A percentile compares a stretch with the other conserved stretches of the same genome.
Conservation (phyloP, 2,888 invertebrate genomes). For the Phengaris arion region DNA sequence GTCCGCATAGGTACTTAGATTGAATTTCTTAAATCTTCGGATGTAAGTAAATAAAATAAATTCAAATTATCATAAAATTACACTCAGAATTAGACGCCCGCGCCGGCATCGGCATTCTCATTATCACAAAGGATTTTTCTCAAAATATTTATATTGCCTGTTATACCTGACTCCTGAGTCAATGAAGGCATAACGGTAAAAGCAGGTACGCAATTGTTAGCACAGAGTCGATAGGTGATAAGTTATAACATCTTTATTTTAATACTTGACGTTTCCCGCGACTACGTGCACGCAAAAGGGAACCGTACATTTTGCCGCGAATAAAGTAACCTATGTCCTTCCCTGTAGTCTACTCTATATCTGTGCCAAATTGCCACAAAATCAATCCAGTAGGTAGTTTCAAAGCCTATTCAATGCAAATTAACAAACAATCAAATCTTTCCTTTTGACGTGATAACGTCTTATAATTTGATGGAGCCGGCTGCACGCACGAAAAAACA, state of each 20-base stretch:
- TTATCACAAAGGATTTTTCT: conserved; percentile 9
- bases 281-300: no score
- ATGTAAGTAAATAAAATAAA: not conserved
- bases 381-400: no score
- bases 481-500: no score
- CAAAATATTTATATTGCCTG: conserved; percentile 23
- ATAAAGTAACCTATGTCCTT: no score
- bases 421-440: no score
- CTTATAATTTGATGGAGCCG: no score
- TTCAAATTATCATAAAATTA: not conserved
- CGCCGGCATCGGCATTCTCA: not conserved
- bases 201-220: conserved; percentile 19
- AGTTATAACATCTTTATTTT: not conserved
- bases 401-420: no score
- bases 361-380: no score
- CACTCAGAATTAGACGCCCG: not conserved
- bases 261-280: not conserved
- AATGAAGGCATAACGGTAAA: not conserved
- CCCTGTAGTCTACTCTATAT: no score
- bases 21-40: not conserved
- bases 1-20: no score
- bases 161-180: conserved; percentile 22
- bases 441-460: no score
- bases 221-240: not conserved
- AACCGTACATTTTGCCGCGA: no score